A percentile compares a stretch with the other conserved stretches of the same genome.
phyloP scores from a whole-genome alignment of 2,113 vertebrate species.

The Pedionomus torquatus region DNA sequence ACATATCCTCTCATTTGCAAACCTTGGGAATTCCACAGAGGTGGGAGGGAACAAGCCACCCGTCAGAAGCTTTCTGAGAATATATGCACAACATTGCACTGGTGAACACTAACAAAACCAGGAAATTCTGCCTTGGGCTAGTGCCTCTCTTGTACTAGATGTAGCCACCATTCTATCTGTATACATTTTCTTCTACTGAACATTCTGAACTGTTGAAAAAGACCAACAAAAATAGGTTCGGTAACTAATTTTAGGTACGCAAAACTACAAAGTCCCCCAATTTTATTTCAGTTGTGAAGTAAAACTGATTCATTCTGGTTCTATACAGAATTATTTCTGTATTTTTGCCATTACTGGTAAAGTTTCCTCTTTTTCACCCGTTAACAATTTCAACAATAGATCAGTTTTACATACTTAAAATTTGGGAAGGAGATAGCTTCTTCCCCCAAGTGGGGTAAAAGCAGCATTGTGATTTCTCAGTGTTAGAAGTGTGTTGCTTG shows the following conservation, averaged over 20 bases:
- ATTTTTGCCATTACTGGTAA: background rate
- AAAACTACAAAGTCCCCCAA: background rate
- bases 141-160: background rate
- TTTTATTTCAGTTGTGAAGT: background rate
- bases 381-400: background rate
- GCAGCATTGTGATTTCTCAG: background rate
- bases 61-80: background rate
- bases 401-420: background rate
- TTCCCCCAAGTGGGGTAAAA: background rate
- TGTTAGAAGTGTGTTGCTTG: background rate
- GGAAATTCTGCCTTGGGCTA: background rate
- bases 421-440: background rate
- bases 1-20: background rate
- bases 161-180: background rate
- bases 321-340: background rate
- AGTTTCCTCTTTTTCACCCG: background rate
- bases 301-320: background rate
- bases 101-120: background rate
- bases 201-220: background rate
- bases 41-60: background rate
- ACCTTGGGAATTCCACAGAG: background rate
- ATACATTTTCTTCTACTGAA: background rate
- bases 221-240: background rate
- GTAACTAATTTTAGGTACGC: background rate
- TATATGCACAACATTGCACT: background rate